Conservation (phyloP, 2,888 invertebrate genomes). For the Hydropsyche betteni region DNA sequence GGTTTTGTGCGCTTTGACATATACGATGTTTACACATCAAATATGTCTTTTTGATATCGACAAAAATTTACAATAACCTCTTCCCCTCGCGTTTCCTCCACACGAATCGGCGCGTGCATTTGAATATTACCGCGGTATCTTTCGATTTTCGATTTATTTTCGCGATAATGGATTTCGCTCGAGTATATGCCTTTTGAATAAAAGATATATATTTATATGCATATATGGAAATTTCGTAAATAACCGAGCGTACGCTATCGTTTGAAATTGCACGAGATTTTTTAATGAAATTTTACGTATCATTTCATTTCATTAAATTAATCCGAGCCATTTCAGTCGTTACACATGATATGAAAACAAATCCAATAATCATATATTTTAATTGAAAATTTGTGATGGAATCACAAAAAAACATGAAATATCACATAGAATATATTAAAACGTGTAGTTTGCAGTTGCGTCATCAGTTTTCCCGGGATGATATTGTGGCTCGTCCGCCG, state of each 20-base stretch:
- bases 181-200: neutral
- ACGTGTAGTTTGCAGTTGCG: neutral
- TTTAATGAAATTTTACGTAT: too few species aligned
- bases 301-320: too few species aligned
- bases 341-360: too few species aligned
- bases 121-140: constrained; percentile 24
- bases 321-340: too few species aligned
- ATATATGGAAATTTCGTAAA: too few species aligned
- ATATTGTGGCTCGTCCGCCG: constrained; percentile 21
- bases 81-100: neutral
- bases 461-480: constrained; percentile 1
- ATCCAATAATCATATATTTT: too few species aligned
- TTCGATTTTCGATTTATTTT: constrained; percentile 27
- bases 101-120: neutral
- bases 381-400: too few species aligned
- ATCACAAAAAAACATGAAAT: too few species aligned
- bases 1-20: constrained; percentile 22
- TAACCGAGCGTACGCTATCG: too few species aligned
- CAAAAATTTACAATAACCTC: constrained; percentile 26
- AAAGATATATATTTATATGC: neutral
- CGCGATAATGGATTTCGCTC: constrained; percentile 29
- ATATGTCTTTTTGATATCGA: constrained; percentile 26
- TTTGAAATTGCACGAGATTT: too few species aligned
- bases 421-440: too few species aligned
- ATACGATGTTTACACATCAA: constrained; percentile 30